Evolutionary conservation across 2,888 invertebrate genomes (phyloP), one percentile per base, ranked within the genome.

Genomic region (Drosophila aldrichi): DNA sequence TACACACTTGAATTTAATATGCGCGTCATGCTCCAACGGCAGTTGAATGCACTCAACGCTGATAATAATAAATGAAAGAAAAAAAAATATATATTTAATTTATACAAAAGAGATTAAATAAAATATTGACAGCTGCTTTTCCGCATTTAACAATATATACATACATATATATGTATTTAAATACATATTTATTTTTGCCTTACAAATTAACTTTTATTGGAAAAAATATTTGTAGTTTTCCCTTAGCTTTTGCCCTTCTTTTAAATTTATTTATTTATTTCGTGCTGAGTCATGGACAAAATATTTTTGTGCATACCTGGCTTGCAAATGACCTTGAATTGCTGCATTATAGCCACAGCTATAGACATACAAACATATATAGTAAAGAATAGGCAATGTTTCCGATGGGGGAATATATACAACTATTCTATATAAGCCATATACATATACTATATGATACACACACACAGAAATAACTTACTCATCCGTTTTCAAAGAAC

Each of bases 41-140:
- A 74, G 85, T 85, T 88, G 88, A 85, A 85, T 77, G 88, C 83
- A 85, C 85, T 85, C 79, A 49, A 46, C 38, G 72, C 87, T 79
- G 77, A 79, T 80, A 81, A 79, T 68, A 65, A 61, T 61, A 71
- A 46, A 36, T 34, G 29, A 48, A 62, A 61, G 22, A 46, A 48
- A 54, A 57, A 44, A 66, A 25, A 22, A 32, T 16, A 18, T 43
- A 10, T 36, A 57, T 59, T 32, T 22, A 61, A 36, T 32, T 64
- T 43, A 49, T 44, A 14, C 22, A 60, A 60, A 38, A 46, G 22
- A 65, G 61, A 62, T 64, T 56, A 64, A 54, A 43, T 44, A 2
- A 46, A 59, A 46, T 20, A 54, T 49, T 49, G 44, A n/a, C 36
- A 36, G 48, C 38, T 7, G 34, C 22, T 65, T 68, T 58, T 65